Evolutionary conservation across 2,113 vertebrate species (phyloP).

Genomic region (Ondatra zibethicus): DNA sequence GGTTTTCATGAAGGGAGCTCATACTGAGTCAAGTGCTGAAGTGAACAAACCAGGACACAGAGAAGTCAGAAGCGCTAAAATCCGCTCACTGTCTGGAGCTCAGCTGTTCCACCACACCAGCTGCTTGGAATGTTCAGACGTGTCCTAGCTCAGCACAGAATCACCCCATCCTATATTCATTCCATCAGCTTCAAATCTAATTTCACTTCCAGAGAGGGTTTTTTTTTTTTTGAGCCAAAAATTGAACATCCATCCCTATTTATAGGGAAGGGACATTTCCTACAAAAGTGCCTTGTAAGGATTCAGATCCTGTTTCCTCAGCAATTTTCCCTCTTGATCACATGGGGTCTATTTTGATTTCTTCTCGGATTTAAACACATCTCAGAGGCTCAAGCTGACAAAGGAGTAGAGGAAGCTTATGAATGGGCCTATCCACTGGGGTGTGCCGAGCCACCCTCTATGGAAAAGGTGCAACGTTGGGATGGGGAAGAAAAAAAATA

Average conservation of each 20-base stretch:
- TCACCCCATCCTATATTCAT: slow-evolving; percentile 71
- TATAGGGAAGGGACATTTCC: slow-evolving; percentile 81
- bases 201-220: slow-evolving; percentile 67
- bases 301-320: slow-evolving; percentile 72
- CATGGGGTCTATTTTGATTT: slow-evolving; percentile 68
- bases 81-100: slow-evolving; percentile 70
- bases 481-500: not conserved
- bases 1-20: not conserved
- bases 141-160: slow-evolving; percentile 73
- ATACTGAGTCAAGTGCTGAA: not conserved
- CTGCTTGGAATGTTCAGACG: slow-evolving; percentile 75
- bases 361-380: slow-evolving; percentile 42
- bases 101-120: slow-evolving; percentile 58
- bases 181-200: slow-evolving; percentile 76
- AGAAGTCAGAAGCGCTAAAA: slow-evolving; percentile 71
- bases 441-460: not conserved
- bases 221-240: slow-evolving; percentile 67
- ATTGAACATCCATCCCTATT: slow-evolving; percentile 77
- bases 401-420: not conserved
- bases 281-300: slow-evolving; percentile 77
- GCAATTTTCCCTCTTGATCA: slow-evolving; percentile 65
- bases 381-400: slow-evolving; percentile 29
- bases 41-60: slow-evolving; percentile 61
- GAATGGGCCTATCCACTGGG: not conserved
- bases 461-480: not conserved